Evolutionary conservation across 2,888 invertebrate genomes (phyloP), one percentile per base, ranked within the genome.

Genomic region (Pyralis farinalis): DNA sequence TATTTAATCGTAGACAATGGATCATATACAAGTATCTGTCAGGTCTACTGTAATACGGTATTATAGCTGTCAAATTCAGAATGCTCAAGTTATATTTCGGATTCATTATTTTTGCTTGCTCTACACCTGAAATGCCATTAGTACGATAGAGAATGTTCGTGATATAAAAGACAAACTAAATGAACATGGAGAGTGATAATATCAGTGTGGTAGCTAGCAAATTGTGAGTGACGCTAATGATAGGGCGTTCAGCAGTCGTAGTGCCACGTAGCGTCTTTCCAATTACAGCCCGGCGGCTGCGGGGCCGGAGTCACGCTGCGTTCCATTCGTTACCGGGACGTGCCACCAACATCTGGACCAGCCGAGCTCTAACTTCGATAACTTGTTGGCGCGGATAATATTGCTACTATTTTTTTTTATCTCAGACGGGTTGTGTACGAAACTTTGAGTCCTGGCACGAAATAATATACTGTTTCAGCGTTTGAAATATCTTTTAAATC

Each of bases 181-280:
- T 44, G 49, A 51, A 48, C 53, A 50, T 37, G 41, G 49, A 50
- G 48, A 59, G 51, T 47, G 43, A 43, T 48, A 44, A 48, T 46
- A 47, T 37, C 43, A 37, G 42, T 44, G 40, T 41, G 62, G 59
- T 58, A 61, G 58, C 53, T 67, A 68, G 65, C 63, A 79, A 77
- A 78, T 77, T 72, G 74, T 85, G 85, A 87, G 82, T 85, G 86
- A 86, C 87, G 75, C 81, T 88, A 87, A 88, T 86, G 86, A 85
- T 78, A 79, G 75, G 73, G 69, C 73, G 76, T 60, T 74, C 75
- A 70, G 67, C 62, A 62, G 64, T 60, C 62, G 72, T 67, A 72
- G 71, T 54, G 54, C 63, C 66, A 64, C 70, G 70, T 70, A 67
- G 66, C 67, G 57, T 69, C 80, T 80, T 80, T 79, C 82, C 85